Base-by-base conservation (phyloP, 2,888 invertebrate species). In the Platynereis dumerilii region DNA sequence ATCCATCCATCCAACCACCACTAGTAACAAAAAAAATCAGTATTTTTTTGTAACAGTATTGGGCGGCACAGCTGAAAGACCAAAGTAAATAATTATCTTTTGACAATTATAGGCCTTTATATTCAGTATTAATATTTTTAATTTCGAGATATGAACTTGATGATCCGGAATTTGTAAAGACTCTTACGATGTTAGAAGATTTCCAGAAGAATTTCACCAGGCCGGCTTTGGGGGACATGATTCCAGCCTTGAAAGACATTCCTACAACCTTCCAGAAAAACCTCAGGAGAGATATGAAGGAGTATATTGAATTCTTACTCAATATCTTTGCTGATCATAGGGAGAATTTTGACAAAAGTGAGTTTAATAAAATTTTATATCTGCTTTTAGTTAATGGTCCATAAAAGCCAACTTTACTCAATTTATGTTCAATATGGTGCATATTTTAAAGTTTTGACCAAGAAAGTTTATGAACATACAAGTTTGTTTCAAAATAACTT, bases 331-430 rank as follows among this genome's bases (percentile, higher is more conserved):
- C 1, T 10, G 57, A 57, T 20, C 57, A 57, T 22, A n/a, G 42
- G 20, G 42, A 57, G 5, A 57, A 29, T 22, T 57, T 57, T 24
- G 39, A 57, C 42, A 42, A 57, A 42, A 22, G 57, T 57, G 20
- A 57, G 57, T 27, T 15, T 53, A 27, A 17, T 48, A 44, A 44
- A 22, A 22, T 20, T 22, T 3, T 2, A 48, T 48, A 20, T 48
- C 17, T 42, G 44, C n/a, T 48, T 2, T 20, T 20, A 2, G 3
- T 48, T n/a, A 20, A 48, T 42, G 17, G 12, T 20, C 22, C 22
- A 3, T 20, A 3, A 20, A 48, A 3, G 20, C n/a, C n/a, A n/a
- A n/a, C n/a, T n/a, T n/a, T n/a, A n/a, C n/a, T n/a, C n/a, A n/a
- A n/a, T n/a, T n/a, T n/a, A n/a, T n/a, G n/a, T n/a, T n/a, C n/a